Evolutionary conservation across 37 sponge, comb jelly and placozoan genomes (phyloP), one percentile per base, ranked within the genome.

Genomic region (Agelas oroides): DNA sequence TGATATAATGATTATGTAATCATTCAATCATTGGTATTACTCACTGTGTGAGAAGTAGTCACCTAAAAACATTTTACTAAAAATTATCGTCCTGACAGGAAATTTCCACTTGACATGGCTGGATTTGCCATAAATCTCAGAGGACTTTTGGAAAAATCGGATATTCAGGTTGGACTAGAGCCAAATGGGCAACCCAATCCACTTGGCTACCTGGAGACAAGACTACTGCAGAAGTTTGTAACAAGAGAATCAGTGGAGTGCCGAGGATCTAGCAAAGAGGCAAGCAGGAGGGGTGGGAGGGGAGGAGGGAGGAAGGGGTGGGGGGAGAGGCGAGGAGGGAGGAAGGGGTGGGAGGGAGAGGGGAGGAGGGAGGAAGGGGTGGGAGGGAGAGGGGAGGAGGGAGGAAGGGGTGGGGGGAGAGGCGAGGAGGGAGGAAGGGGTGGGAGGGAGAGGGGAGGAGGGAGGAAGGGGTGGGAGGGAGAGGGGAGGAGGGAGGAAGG

Each of bases 21-120:
- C n/a, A n/a, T n/a, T n/a, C n/a, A n/a, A n/a, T n/a, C n/a, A n/a
- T n/a, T n/a, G n/a, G n/a, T n/a, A n/a, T n/a, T n/a, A n/a, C n/a
- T n/a, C n/a, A n/a, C n/a, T n/a, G n/a, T n/a, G n/a, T n/a, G n/a
- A n/a, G n/a, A n/a, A n/a, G n/a, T n/a, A n/a, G n/a, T n/a, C n/a
- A n/a, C n/a, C n/a, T n/a, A n/a, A n/a, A n/a, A n/a, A n/a, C n/a
- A n/a, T n/a, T 46, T 3, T 8, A 46, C 8, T 8, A 12, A 8
- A 12, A 46, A 3, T 12, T 46, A 12, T 46, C 46, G 46, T 8
- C 8, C 6, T 46, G 46, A 46, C 24, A 93, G 97, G 40, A 66
- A 67, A 6, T 83, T 97, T 57, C 97, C 97, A 0, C 78, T 97
- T 46, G 97, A 97, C 57, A 97, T 97, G 97, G 96, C 97, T 8